A percentile compares a stretch with the other conserved stretches of the same genome.
Conservation (phyloP, 1,140 invertebrate species). For the Dysdera silvatica region DNA sequence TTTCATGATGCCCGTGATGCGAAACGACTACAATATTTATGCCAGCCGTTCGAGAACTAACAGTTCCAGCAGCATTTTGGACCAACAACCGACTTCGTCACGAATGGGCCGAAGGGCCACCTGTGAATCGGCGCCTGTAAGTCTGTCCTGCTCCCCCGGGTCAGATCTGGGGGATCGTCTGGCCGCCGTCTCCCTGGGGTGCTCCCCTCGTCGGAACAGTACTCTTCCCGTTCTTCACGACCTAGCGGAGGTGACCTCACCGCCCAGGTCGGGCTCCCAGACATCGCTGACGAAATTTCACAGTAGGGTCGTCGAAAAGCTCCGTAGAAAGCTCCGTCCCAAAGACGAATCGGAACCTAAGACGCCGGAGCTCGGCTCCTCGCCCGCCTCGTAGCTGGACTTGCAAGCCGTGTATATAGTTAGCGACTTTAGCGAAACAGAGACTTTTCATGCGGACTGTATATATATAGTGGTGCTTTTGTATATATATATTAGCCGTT, state of each 20-base stretch:
- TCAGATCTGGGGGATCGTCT: constrained; percentile 32
- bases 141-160: constrained; percentile 31
- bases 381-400: too few relatives aligned
- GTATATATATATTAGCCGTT: too few relatives aligned
- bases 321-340: constrained; percentile 51
- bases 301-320: constrained; percentile 69
- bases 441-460: too few relatives aligned
- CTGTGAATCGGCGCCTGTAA: constrained; percentile 25
- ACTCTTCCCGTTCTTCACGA: constrained; percentile 59
- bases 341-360: too few relatives aligned
- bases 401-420: too few relatives aligned
- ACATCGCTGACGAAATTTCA: constrained; percentile 73
- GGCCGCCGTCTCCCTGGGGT: constrained; percentile 46
- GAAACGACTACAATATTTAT: constrained; percentile 87
- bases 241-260: constrained; percentile 49
- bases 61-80: not conserved
- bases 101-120: constrained; percentile 18
- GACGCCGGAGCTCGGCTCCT: too few relatives aligned
- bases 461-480: too few relatives aligned
- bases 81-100: not conserved
- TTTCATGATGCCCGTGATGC: constrained; percentile 88
- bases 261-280: constrained; percentile 51
- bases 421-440: too few relatives aligned
- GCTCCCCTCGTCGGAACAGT: constrained; percentile 58
- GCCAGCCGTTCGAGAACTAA: constrained; percentile 27